Conservation (phyloP, 2,797 vertebrate species). For the Tenualosa thibaudeaui region DNA sequence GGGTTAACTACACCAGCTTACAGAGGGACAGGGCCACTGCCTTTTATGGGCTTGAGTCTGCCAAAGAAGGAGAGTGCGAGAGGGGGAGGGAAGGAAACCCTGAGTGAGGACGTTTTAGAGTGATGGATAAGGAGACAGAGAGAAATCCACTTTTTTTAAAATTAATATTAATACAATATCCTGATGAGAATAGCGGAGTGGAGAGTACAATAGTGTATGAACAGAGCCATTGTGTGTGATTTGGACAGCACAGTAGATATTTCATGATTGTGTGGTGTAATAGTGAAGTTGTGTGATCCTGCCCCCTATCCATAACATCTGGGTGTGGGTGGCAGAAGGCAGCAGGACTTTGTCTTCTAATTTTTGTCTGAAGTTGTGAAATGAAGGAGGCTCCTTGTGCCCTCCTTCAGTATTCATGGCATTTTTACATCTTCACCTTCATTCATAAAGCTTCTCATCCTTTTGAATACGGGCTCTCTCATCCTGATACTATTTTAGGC, state of each 20-base stretch:
- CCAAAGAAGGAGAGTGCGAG: constrained; percentile 45
- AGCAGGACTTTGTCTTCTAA: background rate
- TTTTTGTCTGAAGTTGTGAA: background rate
- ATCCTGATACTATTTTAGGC: background rate
- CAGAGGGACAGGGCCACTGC: constrained; percentile 60
- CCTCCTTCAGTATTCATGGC: background rate
- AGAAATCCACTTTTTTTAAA: background rate
- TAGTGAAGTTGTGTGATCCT: background rate
- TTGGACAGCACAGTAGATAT: background rate
- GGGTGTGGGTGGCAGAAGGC: background rate
- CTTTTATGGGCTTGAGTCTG: constrained; percentile 73
- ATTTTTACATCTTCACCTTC: background rate
- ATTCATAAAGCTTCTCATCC: background rate
- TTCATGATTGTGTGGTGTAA: background rate
- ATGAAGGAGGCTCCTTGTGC: background rate
- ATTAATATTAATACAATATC: no score
- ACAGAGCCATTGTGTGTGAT: background rate
- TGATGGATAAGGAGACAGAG: background rate
- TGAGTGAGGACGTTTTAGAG: background rate
- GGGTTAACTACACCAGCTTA: constrained; percentile 63
- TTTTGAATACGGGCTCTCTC: background rate
- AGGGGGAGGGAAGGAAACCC: constrained; percentile 18
- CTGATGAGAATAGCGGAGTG: background rate
- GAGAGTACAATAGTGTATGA: background rate
- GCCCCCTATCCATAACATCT: background rate